A percentile compares a stretch with the other conserved stretches of the same genome.
These are phyloP conservation scores for Synergus japonicus DNA, from an alignment of 2,888 invertebrate genomes.

Conservation along the genomic window DNA sequence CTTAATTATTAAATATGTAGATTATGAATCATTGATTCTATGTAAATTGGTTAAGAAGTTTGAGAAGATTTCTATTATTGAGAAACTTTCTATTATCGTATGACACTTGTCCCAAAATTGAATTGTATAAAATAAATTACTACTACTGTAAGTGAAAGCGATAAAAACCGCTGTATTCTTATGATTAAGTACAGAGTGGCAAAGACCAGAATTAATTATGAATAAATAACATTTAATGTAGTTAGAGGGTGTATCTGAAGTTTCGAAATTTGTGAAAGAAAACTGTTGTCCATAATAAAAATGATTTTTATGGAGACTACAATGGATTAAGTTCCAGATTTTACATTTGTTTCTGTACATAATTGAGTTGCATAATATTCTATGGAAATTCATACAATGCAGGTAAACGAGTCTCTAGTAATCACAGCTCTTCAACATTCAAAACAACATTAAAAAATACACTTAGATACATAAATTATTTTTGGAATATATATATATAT, in stretches of 20 bases:
- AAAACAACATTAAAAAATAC: constrained; percentile 22
- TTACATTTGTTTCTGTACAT: constrained; percentile 11
- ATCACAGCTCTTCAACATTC: constrained; percentile 37
- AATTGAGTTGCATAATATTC: constrained; percentile 3
- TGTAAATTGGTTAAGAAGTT: constrained; percentile 28
- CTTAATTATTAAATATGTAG: constrained; percentile 25
- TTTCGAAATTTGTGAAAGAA: constrained; percentile 45
- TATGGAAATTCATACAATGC: constrained; percentile 28
- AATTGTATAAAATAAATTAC: constrained; percentile 29
- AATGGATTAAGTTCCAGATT: background rate
- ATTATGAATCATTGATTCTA: constrained; percentile 17
- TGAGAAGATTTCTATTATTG: constrained; percentile 20
- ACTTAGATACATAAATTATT: background rate
- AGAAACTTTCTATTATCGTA: constrained; percentile 19
- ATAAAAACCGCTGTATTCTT: constrained; percentile 16
- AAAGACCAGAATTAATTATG: constrained; percentile 40
- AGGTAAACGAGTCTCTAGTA: constrained; percentile 33
- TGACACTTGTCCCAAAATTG: constrained; percentile 25
- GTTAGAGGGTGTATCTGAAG: constrained; percentile 45
- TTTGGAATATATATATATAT: background rate
- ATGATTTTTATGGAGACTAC: constrained; percentile 50
- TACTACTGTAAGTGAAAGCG: constrained; percentile 11
- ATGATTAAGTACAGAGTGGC: constrained; percentile 44
- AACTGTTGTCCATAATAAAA: constrained; percentile 53
- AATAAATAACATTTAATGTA: constrained; percentile 44